Evolutionary conservation across 2,888 invertebrate species (phyloP), one percentile per base, ranked within the genome.

Genomic region (Agrochola litura): DNA sequence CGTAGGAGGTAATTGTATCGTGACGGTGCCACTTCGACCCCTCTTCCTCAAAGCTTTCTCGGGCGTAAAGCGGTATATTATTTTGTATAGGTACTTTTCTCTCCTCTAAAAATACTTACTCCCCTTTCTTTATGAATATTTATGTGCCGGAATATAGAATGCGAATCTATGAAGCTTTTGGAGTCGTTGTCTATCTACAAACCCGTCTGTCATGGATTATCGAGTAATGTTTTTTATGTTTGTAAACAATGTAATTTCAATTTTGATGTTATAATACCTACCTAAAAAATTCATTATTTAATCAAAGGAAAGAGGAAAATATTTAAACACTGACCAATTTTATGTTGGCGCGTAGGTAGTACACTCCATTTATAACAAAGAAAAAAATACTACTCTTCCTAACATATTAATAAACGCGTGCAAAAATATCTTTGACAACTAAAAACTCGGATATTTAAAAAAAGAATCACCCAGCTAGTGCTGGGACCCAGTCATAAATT

Each of bases 1-100:
- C 85, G 86, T 79, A 79, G 82, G 60, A 84, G 85, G 92, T 93
- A 92, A 93, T 93, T 94, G 92, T 91, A 91, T 89, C 90, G 91
- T 94, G 94, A 94, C 92, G 85, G 73, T 86, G 91, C 91, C 90
- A 91, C 89, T 92, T 91, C 88, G 82, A 73, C 81, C 86, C 89
- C 84, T 83, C 80, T 82, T 83, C 83, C 85, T 70, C 1, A 73
- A 82, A 89, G 88, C 86, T 86, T 82, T 87, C 81, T 88, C 87
- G 77, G 19, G 68, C 58, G 68, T 85, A 89, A 91, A 92, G 86
- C 90, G 81, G 83, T 86, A 88, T 85, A 86, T 90, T 87, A 85
- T 84, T 85, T 84, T 82, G 82, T 85, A 67, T 81, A n/a, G n/a
- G n/a, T n/a, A 86, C 78, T 84, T 87, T 88, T 78, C 82, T 80